Base-by-base conservation (phyloP, 2,888 invertebrate genomes). In the Melieria crassipennis region DNA sequence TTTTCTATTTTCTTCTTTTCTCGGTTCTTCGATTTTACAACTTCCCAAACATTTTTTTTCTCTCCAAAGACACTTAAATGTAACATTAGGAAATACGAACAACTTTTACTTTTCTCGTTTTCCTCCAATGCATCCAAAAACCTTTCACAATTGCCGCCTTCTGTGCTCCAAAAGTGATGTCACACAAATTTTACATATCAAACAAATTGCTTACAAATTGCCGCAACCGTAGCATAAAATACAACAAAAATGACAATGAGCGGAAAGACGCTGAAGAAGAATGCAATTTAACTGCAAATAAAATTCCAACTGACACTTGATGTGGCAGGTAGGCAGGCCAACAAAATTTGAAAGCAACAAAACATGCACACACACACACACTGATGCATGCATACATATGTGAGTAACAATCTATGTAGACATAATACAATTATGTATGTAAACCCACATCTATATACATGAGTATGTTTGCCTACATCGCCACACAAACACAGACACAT, bases 171-270 rank as follows among this genome's bases (percentile, higher is more conserved):
- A 30, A 67, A 67, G 61, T 58, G 57, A 55, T 70, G 58, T 70
- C 70, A 65, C 64, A 70, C 45, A 61, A 62, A 70, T 56, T 70
- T 70, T 64, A 58, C 65, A 64, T 65, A 64, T 52, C 46, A 70
- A 60, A 70, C 70, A 70, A 70, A 70, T 70, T 62, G 65, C 70
- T 70, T 70, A 70, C 70, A 70, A 70, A 70, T 70, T 70, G 65
- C 61, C 67, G 50, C 61, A 61, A 67, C 52, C 60, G 67, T 61
- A 60, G 58, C 47, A 62, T 10, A 46, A 62, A 64, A 16, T 64
- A 45, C 50, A 9, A 43, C 45, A 45, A 64, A 13, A 4, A 4
- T 9, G 52, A 45, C 47, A 65, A 47, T 47, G 5, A 66, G n/a
- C 6, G 42, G 47, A 1, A 57, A 42, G 43, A 7, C 43, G 30